Evolutionary conservation across 2,113 vertebrate species (phyloP).

Genomic region (Rhea pennata): DNA sequence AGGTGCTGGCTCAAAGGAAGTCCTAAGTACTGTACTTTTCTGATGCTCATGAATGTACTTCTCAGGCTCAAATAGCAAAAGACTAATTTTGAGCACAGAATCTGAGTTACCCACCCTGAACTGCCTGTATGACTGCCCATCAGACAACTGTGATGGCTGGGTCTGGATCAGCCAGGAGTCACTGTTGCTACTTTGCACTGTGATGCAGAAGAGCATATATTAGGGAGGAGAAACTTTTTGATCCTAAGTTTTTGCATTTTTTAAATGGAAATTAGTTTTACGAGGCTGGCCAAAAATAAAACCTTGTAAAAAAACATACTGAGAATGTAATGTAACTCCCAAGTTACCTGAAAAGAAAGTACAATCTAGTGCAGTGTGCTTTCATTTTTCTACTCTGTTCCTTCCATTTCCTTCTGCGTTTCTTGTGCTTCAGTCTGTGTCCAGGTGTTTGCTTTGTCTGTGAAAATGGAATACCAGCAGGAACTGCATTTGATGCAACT

Average conservation of each 20-base stretch:
- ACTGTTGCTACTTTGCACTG: background rate
- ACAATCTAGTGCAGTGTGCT: constrained; percentile 57
- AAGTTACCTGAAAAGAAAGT: constrained; percentile 48
- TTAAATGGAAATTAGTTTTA: background rate
- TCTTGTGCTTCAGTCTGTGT: constrained; percentile 56
- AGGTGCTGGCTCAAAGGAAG: background rate
- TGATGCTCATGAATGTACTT: background rate
- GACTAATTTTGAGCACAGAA: fast-evolving
- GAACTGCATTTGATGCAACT: background rate
- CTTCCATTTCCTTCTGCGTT: background rate
- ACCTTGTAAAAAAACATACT: background rate
- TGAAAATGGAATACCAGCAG: constrained; percentile 27
- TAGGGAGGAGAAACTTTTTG: background rate
- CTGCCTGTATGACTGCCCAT: background rate
- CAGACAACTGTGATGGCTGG: background rate
- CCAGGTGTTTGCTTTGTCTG: background rate
- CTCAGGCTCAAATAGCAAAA: background rate
- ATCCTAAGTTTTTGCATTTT: background rate
- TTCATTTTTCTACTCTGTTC: constrained; percentile 15
- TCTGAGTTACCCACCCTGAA: background rate
- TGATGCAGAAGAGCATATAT: background rate
- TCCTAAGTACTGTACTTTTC: background rate
- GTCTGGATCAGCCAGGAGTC: background rate
- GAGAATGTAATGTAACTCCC: background rate
- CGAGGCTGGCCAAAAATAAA: background rate